A percentile compares a stretch with the other conserved stretches of the same genome.
Conservation (phyloP, 1,140 invertebrate species). For the Drosophila trapezifrons region DNA sequence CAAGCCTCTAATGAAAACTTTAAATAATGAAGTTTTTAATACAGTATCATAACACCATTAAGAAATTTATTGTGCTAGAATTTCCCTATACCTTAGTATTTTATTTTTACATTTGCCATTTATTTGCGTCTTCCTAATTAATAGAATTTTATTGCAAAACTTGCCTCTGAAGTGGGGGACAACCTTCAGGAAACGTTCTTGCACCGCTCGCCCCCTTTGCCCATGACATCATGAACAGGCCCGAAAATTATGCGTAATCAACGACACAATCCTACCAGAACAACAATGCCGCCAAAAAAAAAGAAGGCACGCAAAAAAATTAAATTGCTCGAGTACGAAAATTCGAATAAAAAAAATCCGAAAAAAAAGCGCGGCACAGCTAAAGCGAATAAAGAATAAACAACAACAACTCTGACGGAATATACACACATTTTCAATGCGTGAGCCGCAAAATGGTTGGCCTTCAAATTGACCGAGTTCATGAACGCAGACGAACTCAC, state of each 20-base stretch:
- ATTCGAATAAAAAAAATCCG: conserved; percentile 19
- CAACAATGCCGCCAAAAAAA: conserved; percentile 43
- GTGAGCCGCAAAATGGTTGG: conserved; percentile 79
- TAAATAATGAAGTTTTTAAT: too few species aligned
- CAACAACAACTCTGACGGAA: conserved; percentile 30
- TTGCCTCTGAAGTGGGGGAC: conserved; percentile 8
- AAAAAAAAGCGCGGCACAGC: conserved; percentile 19
- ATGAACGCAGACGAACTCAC: conserved; percentile 64
- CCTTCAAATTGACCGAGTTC: conserved; percentile 81
- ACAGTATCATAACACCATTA: too few species aligned
- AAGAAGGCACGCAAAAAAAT: conserved; percentile 70
- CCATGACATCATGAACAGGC: conserved; percentile 72
- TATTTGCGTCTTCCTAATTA: background rate
- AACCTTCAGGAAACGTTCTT: conserved; percentile 23
- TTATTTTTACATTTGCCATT: background rate
- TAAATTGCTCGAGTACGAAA: conserved; percentile 70
- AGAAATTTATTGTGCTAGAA: background rate
- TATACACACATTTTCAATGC: conserved; percentile 66
- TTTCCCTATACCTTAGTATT: background rate
- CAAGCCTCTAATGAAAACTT: too few species aligned
- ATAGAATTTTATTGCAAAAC: background rate
- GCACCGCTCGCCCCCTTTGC: conserved; percentile 2
- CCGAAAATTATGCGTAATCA: conserved; percentile 79
- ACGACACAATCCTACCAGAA: conserved; percentile 64
- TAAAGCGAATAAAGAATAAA: conserved; percentile 27